These are phyloP conservation scores for Timema podura DNA, from an alignment of 2,888 invertebrate genomes.

Conservation along the genomic window DNA sequence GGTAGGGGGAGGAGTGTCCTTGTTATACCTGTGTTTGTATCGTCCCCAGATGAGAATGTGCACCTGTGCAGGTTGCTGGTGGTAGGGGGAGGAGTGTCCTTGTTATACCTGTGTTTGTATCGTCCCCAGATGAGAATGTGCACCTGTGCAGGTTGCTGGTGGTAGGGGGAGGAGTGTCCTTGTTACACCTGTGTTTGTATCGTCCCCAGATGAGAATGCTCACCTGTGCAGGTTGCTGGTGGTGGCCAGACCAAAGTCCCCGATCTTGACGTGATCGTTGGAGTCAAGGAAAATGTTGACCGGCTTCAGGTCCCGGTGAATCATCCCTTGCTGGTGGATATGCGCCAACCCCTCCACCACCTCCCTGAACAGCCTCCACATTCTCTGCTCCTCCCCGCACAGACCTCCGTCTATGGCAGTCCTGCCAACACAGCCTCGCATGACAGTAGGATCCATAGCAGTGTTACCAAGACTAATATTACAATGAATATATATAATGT, in stretches of 20 bases:
- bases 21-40: too few species aligned
- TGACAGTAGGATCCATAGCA: too few species aligned
- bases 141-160: constrained; percentile 52
- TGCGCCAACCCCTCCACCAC: constrained; percentile 88
- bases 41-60: too few species aligned
- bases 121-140: too few species aligned
- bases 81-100: too few species aligned
- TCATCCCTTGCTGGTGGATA: constrained; percentile 90
- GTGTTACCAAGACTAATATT: too few species aligned
- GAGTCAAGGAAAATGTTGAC: constrained; percentile 94
- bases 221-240: constrained; percentile 57
- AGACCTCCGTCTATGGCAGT: constrained; percentile 80
- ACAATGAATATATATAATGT: too few species aligned
- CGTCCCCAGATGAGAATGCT: neutral
- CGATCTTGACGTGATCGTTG: constrained; percentile 94
- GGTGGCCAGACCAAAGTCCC: constrained; percentile 95
- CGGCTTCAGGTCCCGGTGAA: constrained; percentile 79
- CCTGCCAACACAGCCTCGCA: constrained; percentile 40
- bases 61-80: too few species aligned
- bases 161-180: too few species aligned
- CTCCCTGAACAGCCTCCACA: constrained; percentile 92
- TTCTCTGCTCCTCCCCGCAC: constrained; percentile 68
- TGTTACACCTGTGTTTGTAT: too few species aligned
- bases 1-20: too few species aligned
- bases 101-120: too few species aligned